phyloP scores from a whole-genome alignment of 2,888 invertebrate genomes.

The Epirrhoe alternata region DNA sequence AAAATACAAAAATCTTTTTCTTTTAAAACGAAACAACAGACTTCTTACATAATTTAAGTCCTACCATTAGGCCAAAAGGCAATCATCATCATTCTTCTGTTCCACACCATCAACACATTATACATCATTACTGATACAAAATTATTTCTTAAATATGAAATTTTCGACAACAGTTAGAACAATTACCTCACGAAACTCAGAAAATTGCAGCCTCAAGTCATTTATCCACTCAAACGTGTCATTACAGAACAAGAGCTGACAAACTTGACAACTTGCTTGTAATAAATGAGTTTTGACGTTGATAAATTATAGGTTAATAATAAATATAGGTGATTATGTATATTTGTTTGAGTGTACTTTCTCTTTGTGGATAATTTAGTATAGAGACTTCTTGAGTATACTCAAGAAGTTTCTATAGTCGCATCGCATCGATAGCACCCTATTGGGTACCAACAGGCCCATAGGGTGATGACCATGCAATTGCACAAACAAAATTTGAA shows the following conservation, averaged over 20 bases:
- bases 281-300: slow-evolving; percentile 70
- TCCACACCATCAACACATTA: not conserved
- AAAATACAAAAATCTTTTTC: too few relatives aligned
- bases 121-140: not conserved
- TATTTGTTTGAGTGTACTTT: not conserved
- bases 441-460: too few relatives aligned
- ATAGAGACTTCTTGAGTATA: too few relatives aligned
- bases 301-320: slow-evolving; percentile 62
- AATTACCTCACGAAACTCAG: not conserved
- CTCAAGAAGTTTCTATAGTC: too few relatives aligned
- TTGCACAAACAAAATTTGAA: too few relatives aligned
- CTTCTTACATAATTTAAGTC: not conserved
- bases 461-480: too few relatives aligned
- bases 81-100: not conserved
- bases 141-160: not conserved
- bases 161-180: not conserved
- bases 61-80: not conserved
- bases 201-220: slow-evolving; percentile 33
- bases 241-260: slow-evolving; percentile 64
- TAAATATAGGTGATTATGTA: not conserved
- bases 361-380: not conserved
- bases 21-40: too few relatives aligned
- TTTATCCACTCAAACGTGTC: slow-evolving; percentile 56
- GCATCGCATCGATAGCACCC: too few relatives aligned
- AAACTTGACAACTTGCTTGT: slow-evolving; percentile 69